A percentile compares a stretch with the other conserved stretches of the same genome.
phyloP scores from a whole-genome alignment of 2,888 invertebrate species.

The Malachius bipustulatus region DNA sequence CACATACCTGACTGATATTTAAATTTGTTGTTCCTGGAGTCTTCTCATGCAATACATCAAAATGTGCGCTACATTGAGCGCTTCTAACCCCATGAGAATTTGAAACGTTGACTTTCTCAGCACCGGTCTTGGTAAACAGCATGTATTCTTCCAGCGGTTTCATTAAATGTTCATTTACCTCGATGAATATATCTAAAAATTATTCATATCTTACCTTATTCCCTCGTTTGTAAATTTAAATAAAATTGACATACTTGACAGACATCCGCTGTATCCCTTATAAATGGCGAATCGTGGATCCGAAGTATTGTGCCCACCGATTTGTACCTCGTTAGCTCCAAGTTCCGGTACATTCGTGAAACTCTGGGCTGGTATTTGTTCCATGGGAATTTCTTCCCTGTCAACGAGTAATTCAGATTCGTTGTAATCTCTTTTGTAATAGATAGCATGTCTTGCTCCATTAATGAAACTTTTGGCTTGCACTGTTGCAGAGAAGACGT shows the following conservation, averaged over 20 bases:
- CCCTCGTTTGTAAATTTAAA: background rate
- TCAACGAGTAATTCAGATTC: slow-evolving; percentile 64
- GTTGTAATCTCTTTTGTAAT: slow-evolving; percentile 55
- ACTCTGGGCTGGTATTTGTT: slow-evolving; percentile 55
- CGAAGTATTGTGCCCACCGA: slow-evolving; percentile 75
- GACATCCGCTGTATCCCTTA: slow-evolving; percentile 79
- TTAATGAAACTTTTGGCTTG: slow-evolving; percentile 72
- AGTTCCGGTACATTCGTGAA: slow-evolving; percentile 54
- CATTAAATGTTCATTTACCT: slow-evolving; percentile 78
- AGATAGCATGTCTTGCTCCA: slow-evolving; percentile 67
- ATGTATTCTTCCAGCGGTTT: slow-evolving; percentile 85
- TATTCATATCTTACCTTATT: background rate
- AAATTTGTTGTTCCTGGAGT: slow-evolving; percentile 44
- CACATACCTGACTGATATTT: slow-evolving; percentile 46
- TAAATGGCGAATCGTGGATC: slow-evolving; percentile 72
- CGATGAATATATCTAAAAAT: slow-evolving; percentile 66
- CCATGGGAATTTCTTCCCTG: slow-evolving; percentile 58
- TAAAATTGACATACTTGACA: slow-evolving; percentile 60
- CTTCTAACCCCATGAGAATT: slow-evolving; percentile 77
- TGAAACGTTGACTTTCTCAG: slow-evolving; percentile 76
- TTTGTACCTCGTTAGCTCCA: slow-evolving; percentile 71
- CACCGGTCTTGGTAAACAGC: slow-evolving; percentile 75
- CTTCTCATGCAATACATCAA: slow-evolving; percentile 50
- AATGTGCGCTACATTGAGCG: slow-evolving; percentile 73
- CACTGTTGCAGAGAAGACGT: slow-evolving; percentile 59